These are phyloP conservation scores for Microtus ochrogaster DNA, from an alignment of 2,113 vertebrate species.

Conservation along the genomic window DNA sequence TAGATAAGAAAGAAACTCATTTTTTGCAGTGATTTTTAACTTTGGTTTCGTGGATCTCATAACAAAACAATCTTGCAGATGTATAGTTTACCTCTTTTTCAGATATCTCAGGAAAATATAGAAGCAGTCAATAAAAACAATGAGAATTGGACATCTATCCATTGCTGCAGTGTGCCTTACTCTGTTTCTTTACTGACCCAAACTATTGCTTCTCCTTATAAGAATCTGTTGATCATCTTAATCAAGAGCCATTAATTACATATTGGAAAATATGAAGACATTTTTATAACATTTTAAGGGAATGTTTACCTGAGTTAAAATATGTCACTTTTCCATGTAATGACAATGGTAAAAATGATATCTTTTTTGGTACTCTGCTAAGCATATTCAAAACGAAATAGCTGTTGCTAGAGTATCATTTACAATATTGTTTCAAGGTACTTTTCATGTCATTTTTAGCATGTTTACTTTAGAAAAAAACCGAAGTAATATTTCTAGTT, in stretches of 20 bases:
- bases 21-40: neutral
- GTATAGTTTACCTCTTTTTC: neutral
- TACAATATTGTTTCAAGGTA: neutral
- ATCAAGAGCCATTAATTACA: neutral
- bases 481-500: neutral
- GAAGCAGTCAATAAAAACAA: neutral
- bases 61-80: neutral
- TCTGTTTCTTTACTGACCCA: neutral
- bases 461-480: neutral
- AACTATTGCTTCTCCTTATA: neutral
- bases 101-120: neutral
- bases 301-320: neutral
- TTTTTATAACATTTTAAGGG: neutral
- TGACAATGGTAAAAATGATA: neutral
- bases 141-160: fast-evolving
- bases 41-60: neutral
- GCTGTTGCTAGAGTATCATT: neutral
- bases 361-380: neutral
- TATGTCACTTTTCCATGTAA: neutral
- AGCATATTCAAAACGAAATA: neutral
- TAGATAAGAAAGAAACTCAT: neutral
- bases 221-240: neutral
- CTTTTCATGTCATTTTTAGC: neutral
- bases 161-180: no score
- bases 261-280: neutral